These are phyloP conservation scores for Colletes latitarsis DNA, from an alignment of 1,140 invertebrate genomes.

Conservation along the genomic window DNA sequence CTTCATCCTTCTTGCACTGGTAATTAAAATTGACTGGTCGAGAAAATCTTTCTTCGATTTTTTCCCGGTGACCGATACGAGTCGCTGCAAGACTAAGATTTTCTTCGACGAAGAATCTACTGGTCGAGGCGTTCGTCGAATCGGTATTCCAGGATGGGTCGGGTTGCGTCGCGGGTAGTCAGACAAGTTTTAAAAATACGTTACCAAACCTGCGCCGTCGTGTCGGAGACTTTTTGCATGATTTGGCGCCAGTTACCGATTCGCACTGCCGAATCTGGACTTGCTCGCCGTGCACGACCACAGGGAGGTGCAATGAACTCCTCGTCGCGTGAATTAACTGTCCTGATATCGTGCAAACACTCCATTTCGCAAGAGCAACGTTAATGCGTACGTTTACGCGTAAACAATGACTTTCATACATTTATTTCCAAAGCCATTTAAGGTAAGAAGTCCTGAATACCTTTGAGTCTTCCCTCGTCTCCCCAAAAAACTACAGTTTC, in stretches of 20 bases:
- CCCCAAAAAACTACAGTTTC: too few species aligned
- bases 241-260: conserved; percentile 65
- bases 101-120: conserved; percentile 1
- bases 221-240: conserved; percentile 58
- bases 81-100: conserved; percentile 7
- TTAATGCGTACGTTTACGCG: neutral
- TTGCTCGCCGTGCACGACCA: conserved; percentile 1
- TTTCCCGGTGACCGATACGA: too few species aligned
- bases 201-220: conserved; percentile 51
- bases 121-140: conserved; percentile 18
- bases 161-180: conserved; percentile 44
- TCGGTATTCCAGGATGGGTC: conserved; percentile 33
- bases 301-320: conserved; percentile 32
- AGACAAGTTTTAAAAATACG: conserved; percentile 71
- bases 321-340: neutral
- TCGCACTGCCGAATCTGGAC: conserved; percentile 27
- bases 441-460: too few species aligned
- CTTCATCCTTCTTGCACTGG: too few species aligned
- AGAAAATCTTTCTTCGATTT: neutral
- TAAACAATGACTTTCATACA: too few species aligned
- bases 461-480: too few species aligned
- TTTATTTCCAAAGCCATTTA: too few species aligned
- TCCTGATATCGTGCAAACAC: neutral
- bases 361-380: neutral
- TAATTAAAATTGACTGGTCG: too few species aligned